Evolutionary conservation across 2,113 vertebrate genomes (phyloP), one percentile per base, ranked within the genome.

Genomic region (Microtus ochrogaster): DNA sequence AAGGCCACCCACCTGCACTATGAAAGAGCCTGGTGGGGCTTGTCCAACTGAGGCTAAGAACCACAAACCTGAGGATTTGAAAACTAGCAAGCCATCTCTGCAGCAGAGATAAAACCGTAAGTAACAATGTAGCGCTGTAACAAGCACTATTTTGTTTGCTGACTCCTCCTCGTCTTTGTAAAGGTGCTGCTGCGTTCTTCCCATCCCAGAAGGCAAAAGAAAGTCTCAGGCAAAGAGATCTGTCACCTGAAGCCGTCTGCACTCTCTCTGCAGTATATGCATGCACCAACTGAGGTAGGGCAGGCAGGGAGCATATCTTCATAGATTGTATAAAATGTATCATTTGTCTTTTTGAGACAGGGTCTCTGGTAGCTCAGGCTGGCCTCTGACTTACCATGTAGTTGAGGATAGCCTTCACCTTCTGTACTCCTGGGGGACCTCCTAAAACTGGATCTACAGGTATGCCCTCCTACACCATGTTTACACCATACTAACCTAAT

Each of bases 251-350:
- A 44, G 7, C 55, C 74, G 11, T 28, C 63, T 70, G 17, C 6
- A 16, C 28, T 44, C 52, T 49, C 47, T 85, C 65, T 63, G 16
- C 84, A 33, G 1, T 22, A 2, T 30, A 24, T 1, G 13, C 39
- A 41, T 16, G 17, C 72, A 58, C 72, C 41, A 1, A 1, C 22
- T 14, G n/a, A 21, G 14, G 7, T 0, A 1, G 26, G 7, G 24
- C 13, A 19, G 33, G 5, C 28, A 68, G 41, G 10, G 19, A 55
- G 55, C 33, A 16, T n/a, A 44, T 58, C 65, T 94, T 84, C 66
- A 13, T 14, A 13, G 86, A 13, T 36, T 76, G 24, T 65, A 19
- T 63, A 84, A 65, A 44, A 84, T 17, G 16, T 30, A 65, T 16
- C 14, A 2, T 30, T 44, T 55, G 49, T 55, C 66, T 88, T 88